Evolutionary conservation across 2,888 invertebrate species (phyloP), one percentile per base, ranked within the genome.

Genomic region (Megalurothrips usitatus): DNA sequence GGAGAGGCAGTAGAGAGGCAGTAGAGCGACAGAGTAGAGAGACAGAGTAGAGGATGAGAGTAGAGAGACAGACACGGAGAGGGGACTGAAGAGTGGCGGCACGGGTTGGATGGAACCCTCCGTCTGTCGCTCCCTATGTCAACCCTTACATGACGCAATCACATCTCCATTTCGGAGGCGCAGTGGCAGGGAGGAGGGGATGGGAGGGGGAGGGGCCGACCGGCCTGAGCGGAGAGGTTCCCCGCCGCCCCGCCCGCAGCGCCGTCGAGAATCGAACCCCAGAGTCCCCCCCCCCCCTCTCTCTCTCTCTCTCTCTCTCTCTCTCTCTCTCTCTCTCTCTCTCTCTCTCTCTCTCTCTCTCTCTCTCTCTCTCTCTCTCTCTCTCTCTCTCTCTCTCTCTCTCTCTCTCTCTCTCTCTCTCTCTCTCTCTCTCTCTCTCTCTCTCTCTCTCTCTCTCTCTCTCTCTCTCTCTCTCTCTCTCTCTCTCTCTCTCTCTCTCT

Each of bases 111-210:
- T 6, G 68, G n/a, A 1, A 23, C 52, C 17, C 52, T 52, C 52
- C 52, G 52, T 52, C 8, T 52, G 12, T 49, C 14, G 9, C 49
- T 4, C 63, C 63, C 63, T 1, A 34, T 48, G 79, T 79, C 48
- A 79, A 48, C 79, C 49, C 26, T 80, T 80, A 78, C 43, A 68
- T n/a, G 23, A 68, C 68, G 68, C 68, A 68, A 68, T 68, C n/a
- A 68, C 68, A 68, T 68, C 68, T 68, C 68, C 68, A 68, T 68
- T 68, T 68, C 23, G 9, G n/a, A 68, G 14, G 52, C 52, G 4
- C 52, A 52, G 52, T n/a, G n/a, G n/a, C n/a, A n/a, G 52, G 1
- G 52, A 52, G 52, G 52, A n/a, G n/a, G n/a, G n/a, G n/a, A n/a
- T n/a, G n/a, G n/a, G n/a, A n/a, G n/a, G n/a, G n/a, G n/a, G 14